A percentile compares a stretch with the other conserved stretches of the same genome.
Conservation (phyloP, 2,797 vertebrate genomes). For the Gephyroberyx darwinii region DNA sequence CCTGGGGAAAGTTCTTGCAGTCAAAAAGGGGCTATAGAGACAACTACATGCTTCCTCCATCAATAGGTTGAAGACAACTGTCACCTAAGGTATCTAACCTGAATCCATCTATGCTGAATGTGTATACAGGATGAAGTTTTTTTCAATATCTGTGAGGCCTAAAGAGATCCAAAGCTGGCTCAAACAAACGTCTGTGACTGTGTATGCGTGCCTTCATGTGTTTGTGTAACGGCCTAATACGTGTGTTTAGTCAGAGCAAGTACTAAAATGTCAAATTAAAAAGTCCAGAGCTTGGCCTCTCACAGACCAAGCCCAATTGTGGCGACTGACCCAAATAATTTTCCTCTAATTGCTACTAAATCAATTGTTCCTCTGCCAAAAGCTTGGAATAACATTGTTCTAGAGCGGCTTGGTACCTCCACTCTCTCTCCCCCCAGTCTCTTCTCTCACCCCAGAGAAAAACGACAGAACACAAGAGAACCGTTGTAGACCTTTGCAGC, state of each 20-base stretch:
- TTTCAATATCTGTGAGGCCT: background rate
- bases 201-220: background rate
- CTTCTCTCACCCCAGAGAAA: slow-evolving; percentile 34
- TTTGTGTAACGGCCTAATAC: background rate
- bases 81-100: too few species aligned
- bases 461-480: slow-evolving; percentile 37
- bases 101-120: too few species aligned
- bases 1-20: too few species aligned
- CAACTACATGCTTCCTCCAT: too few species aligned
- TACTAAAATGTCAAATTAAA: slow-evolving; percentile 10
- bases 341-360: slow-evolving; percentile 49
- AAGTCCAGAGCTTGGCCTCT: slow-evolving; percentile 9
- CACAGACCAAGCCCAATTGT: slow-evolving; percentile 5
- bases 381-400: slow-evolving; percentile 38
- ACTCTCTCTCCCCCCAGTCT: slow-evolving; percentile 3
- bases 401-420: slow-evolving; percentile 16
- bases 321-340: slow-evolving; percentile 38
- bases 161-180: slow-evolving; percentile 2
- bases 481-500: slow-evolving; percentile 25
- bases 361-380: slow-evolving; percentile 56
- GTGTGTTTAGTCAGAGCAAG: background rate
- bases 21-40: too few species aligned
- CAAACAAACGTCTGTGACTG: slow-evolving; percentile 4
- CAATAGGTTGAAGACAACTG: too few species aligned
- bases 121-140: background rate